Conservation (phyloP, 2,797 vertebrate species). For the Halcyon chelicuti region DNA sequence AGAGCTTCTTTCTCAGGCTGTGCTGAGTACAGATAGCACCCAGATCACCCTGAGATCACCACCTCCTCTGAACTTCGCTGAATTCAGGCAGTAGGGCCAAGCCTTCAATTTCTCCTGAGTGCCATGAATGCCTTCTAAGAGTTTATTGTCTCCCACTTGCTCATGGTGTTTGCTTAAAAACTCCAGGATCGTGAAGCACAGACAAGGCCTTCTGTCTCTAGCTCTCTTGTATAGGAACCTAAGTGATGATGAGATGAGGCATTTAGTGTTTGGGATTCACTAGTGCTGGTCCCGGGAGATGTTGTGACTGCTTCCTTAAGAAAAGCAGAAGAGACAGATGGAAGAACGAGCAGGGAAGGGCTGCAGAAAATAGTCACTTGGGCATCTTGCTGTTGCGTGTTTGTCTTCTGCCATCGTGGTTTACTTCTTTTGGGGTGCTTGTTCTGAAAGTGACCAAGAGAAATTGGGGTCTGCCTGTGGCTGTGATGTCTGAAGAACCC, state of each 20-base stretch:
- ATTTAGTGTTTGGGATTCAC: not conserved
- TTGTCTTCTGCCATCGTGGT: not conserved
- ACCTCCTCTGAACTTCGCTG: not conserved
- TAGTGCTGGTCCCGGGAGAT: not conserved
- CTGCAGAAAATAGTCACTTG: not conserved
- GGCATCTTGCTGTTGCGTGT: not conserved
- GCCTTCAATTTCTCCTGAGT: not conserved
- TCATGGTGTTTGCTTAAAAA: not conserved
- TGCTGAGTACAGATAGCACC: not conserved
- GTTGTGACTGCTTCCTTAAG: not conserved
- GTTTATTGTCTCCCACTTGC: not conserved
- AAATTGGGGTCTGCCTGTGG: not conserved
- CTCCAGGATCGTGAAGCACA: not conserved
- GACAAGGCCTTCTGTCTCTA: not conserved
- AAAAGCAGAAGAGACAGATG: not conserved
- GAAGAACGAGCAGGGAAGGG: not conserved
- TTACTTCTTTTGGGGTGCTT: not conserved
- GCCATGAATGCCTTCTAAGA: not conserved
- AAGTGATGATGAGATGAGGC: not conserved
- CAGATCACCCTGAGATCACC: not conserved
- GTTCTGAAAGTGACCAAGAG: not conserved
- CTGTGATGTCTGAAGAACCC: not conserved
- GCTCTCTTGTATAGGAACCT: not conserved
- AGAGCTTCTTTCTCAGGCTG: not conserved
- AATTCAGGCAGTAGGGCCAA: not conserved